A percentile compares a stretch with the other conserved stretches of the same genome.
These are phyloP conservation scores for Enteromius thamalakanensis DNA, from an alignment of 2,797 vertebrate genomes.

Conservation along the genomic window DNA sequence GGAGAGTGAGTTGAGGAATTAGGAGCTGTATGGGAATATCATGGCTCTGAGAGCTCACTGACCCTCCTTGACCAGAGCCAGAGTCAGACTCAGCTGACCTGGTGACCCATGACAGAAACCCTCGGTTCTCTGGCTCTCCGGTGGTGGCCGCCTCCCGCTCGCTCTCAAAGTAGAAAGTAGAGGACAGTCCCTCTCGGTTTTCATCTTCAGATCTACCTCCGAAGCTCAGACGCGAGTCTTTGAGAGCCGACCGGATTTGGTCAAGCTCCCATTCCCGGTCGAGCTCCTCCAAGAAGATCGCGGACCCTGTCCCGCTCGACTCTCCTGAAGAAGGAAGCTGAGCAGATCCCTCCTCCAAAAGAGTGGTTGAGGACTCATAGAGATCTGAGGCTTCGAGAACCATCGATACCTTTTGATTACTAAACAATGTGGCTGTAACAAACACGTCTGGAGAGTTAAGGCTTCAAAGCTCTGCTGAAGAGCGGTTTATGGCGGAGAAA, in stretches of 20 bases:
- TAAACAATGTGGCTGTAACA: constrained; percentile 68
- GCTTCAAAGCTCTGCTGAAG: constrained; percentile 27
- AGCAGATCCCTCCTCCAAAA: constrained; percentile 71
- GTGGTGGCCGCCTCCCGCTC: constrained; percentile 4
- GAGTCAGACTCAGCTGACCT: constrained; percentile 52
- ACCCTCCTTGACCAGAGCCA: constrained; percentile 60
- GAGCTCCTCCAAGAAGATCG: constrained; percentile 72
- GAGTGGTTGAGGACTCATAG: constrained; percentile 49
- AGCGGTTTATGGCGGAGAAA: constrained; percentile 10
- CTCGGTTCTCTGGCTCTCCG: neutral
- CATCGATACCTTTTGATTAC: constrained; percentile 59
- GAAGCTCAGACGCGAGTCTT: neutral
- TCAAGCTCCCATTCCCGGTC: constrained; percentile 52
- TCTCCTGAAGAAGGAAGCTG: constrained; percentile 71
- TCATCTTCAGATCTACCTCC: constrained; percentile 26
- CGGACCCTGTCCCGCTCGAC: constrained; percentile 81
- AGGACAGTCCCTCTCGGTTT: constrained; percentile 27
- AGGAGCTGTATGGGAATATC: constrained; percentile 30
- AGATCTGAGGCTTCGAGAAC: neutral
- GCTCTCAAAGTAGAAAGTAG: constrained; percentile 33
- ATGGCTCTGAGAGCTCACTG: constrained; percentile 24
- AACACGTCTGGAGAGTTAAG: constrained; percentile 64
- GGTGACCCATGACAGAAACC: constrained; percentile 23
- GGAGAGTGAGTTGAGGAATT: constrained; percentile 26
- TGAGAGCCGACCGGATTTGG: neutral